A percentile compares a stretch with the other conserved stretches of the same genome.
These are phyloP conservation scores for Siniperca obscura DNA, from an alignment of 2,797 vertebrate genomes.

Conservation along the genomic window DNA sequence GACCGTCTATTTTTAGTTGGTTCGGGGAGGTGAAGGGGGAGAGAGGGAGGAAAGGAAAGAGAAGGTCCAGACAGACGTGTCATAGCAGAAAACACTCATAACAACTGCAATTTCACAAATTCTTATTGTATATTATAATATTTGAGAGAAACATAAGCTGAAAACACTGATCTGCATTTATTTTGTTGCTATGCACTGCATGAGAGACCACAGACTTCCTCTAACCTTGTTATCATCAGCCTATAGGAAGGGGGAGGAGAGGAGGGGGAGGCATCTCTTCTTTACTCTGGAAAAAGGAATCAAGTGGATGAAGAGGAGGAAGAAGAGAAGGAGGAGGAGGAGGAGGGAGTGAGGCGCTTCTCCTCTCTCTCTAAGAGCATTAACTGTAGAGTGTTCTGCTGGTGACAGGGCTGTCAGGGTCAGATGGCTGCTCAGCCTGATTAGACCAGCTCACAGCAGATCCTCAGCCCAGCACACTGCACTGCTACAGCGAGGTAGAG, in stretches of 20 bases:
- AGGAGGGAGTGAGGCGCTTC: conserved; percentile 58
- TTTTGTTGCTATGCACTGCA: neutral
- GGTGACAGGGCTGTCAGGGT: conserved; percentile 85
- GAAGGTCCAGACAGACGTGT: conserved; percentile 50
- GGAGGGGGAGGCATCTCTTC: conserved; percentile 30
- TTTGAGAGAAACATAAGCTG: neutral
- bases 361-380: conserved; percentile 80
- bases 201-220: conserved; percentile 2
- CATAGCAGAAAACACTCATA: conserved; percentile 36
- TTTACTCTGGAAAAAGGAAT: conserved; percentile 43
- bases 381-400: conserved; percentile 81
- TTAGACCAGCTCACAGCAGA: conserved; percentile 84
- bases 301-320: conserved; percentile 59
- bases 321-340: conserved; percentile 3
- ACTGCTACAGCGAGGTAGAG: conserved; percentile 54
- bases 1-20: conserved; percentile 74
- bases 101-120: neutral
- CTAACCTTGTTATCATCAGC: conserved; percentile 32
- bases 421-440: conserved; percentile 84
- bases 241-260: conserved; percentile 12
- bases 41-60: conserved; percentile 44
- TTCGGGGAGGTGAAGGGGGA: conserved; percentile 35
- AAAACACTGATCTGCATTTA: conserved; percentile 3
- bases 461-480: conserved; percentile 67
- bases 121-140: neutral